phyloP scores from a whole-genome alignment of 2,113 vertebrate genomes.

The Cettia cetti region DNA sequence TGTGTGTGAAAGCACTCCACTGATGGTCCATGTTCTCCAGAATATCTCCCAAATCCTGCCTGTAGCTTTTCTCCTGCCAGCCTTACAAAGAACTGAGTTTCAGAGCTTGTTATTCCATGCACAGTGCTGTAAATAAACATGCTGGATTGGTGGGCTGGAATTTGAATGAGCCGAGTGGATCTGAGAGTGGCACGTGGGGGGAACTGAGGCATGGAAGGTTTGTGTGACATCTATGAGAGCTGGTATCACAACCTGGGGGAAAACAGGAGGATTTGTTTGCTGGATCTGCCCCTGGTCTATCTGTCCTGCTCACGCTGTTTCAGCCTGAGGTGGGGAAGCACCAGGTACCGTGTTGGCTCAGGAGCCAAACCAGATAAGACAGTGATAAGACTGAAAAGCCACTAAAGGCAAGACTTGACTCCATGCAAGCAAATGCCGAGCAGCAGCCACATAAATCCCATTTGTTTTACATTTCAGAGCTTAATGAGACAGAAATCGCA shows the following conservation, averaged over 20 bases:
- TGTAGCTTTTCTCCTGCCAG: not conserved
- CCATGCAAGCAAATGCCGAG: not conserved
- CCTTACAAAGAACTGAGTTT: not conserved
- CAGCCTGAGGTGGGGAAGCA: not conserved
- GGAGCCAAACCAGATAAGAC: not conserved
- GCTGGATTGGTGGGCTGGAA: not conserved
- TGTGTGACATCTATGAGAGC: fast-evolving
- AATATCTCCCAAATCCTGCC: not conserved
- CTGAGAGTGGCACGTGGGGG: not conserved
- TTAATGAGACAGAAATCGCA: slow-evolving; percentile 46
- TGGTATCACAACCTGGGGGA: not conserved
- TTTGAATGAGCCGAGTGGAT: not conserved
- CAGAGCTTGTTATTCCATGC: not conserved
- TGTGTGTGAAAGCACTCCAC: not conserved
- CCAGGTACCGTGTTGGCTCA: not conserved
- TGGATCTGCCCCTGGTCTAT: not conserved
- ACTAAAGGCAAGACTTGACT: not conserved
- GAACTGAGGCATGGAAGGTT: not conserved
- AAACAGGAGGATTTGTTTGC: not conserved
- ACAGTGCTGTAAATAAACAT: not conserved
- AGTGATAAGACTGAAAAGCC: not conserved
- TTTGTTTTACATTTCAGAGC: slow-evolving; percentile 60
- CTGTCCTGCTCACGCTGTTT: not conserved
- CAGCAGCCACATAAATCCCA: slow-evolving; percentile 23
- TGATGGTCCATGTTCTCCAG: not conserved